These are phyloP conservation scores for Dysmachus trigonus DNA, from an alignment of 2,888 invertebrate genomes.

Conservation along the genomic window DNA sequence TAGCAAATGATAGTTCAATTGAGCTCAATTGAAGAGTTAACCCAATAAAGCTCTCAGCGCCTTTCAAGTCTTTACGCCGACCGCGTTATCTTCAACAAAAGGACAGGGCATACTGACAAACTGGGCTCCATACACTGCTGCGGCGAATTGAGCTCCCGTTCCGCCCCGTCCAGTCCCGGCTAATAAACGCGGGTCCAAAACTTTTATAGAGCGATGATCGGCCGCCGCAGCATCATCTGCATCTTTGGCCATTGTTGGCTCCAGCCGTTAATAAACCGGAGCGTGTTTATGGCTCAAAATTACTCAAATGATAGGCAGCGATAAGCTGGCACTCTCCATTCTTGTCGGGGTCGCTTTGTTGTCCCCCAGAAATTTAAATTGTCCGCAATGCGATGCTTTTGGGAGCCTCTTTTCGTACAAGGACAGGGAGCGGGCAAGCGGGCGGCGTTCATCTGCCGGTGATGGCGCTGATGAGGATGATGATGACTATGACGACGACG, in stretches of 20 bases:
- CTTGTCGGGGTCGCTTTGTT: constrained; percentile 24
- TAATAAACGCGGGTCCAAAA: constrained; percentile 6
- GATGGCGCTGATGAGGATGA: neutral
- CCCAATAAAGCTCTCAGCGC: constrained; percentile 29
- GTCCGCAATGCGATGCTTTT: constrained; percentile 8
- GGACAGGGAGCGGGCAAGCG: neutral
- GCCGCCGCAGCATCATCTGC: neutral
- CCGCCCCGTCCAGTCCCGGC: neutral
- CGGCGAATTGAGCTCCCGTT: neutral
- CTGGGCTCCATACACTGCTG: neutral
- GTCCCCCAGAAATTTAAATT: constrained; percentile 29
- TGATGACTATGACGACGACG: neutral
- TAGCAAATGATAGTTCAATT: constrained; percentile 57
- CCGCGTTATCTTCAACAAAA: neutral
- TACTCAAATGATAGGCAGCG: constrained; percentile 18
- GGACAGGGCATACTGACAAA: neutral
- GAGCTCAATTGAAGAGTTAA: constrained; percentile 60
- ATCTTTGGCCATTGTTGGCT: constrained; percentile 25
- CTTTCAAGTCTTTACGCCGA: neutral
- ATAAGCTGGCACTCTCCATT: constrained; percentile 4
- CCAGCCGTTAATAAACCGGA: neutral
- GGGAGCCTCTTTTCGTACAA: neutral
- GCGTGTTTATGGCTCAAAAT: constrained; percentile 23
- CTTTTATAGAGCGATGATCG: neutral
- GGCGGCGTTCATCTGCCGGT: neutral